Percentiles rank a stretch among this genome's conserved stretches.
Conservation (phyloP, 2,888 invertebrate species). For the Sesia apiformis region DNA sequence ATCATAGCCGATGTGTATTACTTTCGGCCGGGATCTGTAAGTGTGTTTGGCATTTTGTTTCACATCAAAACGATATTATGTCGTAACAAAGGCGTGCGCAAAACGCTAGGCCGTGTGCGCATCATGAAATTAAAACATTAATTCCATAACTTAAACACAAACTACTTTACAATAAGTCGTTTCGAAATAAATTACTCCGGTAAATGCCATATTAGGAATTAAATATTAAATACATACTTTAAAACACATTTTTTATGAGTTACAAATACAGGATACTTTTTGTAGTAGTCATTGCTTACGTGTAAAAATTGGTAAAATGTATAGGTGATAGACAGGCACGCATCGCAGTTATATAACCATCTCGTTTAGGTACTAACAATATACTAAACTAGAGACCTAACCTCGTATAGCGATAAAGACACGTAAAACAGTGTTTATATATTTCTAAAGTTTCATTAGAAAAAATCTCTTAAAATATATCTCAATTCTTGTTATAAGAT, state of each 20-base stretch:
- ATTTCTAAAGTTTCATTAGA: slow-evolving; percentile 59
- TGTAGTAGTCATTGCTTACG: slow-evolving; percentile 26
- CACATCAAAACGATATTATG: slow-evolving; percentile 25
- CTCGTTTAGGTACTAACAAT: slow-evolving; percentile 20
- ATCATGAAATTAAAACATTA: slow-evolving; percentile 16
- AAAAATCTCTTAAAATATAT: slow-evolving; percentile 74
- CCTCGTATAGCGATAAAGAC: slow-evolving; percentile 58
- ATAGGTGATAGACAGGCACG: slow-evolving; percentile 49
- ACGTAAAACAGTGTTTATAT: slow-evolving; percentile 57
- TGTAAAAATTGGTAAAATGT: slow-evolving; percentile 27
- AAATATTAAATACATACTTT: slow-evolving; percentile 34
- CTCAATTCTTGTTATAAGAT: slow-evolving; percentile 50
- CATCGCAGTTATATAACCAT: slow-evolving; percentile 10
- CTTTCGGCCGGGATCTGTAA: no score
- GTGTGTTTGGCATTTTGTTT: slow-evolving; percentile 55
- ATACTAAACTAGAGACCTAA: slow-evolving; percentile 45
- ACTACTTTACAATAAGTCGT: slow-evolving; percentile 53
- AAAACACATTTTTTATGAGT: slow-evolving; percentile 14
- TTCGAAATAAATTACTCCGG: slow-evolving; percentile 65
- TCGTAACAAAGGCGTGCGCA: slow-evolving; percentile 18
- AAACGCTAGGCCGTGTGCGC: slow-evolving; percentile 6
- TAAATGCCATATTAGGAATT: slow-evolving; percentile 73
- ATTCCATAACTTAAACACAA: slow-evolving; percentile 51
- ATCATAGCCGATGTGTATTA: no score
- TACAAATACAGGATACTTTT: slow-evolving; percentile 33